Conservation (phyloP, 2,888 invertebrate genomes). For the Heliconius charithonia region DNA sequence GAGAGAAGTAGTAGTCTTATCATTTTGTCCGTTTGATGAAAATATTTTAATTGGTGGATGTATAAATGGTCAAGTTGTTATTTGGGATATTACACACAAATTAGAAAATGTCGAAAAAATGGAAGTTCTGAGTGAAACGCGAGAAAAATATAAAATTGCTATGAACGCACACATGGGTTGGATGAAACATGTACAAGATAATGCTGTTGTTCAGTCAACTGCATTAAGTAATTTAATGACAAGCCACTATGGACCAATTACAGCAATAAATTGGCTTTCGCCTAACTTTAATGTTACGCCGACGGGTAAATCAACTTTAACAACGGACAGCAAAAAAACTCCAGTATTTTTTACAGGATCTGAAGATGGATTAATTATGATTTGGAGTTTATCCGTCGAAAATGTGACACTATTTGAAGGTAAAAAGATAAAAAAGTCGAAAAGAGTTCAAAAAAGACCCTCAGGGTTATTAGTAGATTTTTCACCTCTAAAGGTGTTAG, state of each 20-base stretch:
- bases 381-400: conserved; percentile 88
- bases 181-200: conserved; percentile 86
- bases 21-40: conserved; percentile 88
- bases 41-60: conserved; percentile 89
- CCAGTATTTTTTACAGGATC: conserved; percentile 87
- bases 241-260: conserved; percentile 86
- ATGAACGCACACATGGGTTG: conserved; percentile 86
- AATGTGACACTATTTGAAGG: conserved; percentile 64
- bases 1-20: conserved; percentile 85
- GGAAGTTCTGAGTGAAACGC: conserved; percentile 84
- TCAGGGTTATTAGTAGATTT: conserved; percentile 83
- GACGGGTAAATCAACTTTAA: conserved; percentile 81
- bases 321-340: conserved; percentile 64
- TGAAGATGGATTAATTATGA: conserved; percentile 86
- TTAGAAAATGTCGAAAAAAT: conserved; percentile 85
- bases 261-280: conserved; percentile 87
- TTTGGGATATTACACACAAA: conserved; percentile 88
- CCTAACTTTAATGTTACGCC: conserved; percentile 83
- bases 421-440: conserved; percentile 72
- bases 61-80: conserved; percentile 87
- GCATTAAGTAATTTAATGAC: conserved; percentile 85
- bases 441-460: conserved; percentile 80
- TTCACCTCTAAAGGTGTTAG: conserved; percentile 84
- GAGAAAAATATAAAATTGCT: conserved; percentile 84
- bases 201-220: conserved; percentile 83